Evolutionary conservation across 2,888 invertebrate species (phyloP), one percentile per base, ranked within the genome.

Genomic region (Sceliomorpha sp.): DNA sequence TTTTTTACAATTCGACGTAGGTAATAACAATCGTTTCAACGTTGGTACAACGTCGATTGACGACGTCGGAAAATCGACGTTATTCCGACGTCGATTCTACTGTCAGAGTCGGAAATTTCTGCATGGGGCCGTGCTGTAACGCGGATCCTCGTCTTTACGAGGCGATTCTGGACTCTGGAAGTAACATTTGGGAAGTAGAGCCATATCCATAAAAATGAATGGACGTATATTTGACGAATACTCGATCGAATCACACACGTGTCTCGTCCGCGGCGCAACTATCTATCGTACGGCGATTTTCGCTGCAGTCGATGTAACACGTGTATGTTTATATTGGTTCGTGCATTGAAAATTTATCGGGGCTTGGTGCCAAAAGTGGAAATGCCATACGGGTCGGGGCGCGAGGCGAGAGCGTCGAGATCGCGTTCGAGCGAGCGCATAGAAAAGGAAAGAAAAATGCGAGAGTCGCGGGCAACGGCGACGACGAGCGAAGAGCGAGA

Each of bases 331-430:
- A 62, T 60, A 44, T 56, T 36, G 59, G 66, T 64, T 50, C 56
- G 58, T 60, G 67, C 70, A 63, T 72, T 42, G 56, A 47, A 64
- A 74, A 76, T 79, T 77, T 76, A 78, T 75, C 60, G 71, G 58
- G 70, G 70, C 75, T 62, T 64, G 56, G 53, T 74, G 74, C 75
- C 76, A 75, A 74, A 67, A 67, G 40, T 37, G 63, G 63, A 56
- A 62, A 60, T 39, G 58, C 56, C 39, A 37, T 51, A 56, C 59
- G 71, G 62, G 70, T 71, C 50, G 48, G 53, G 37, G 47, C 14
- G 42, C 15, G 36, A n/a, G 15, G 20, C 13, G 27, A 42, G 13
- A 42, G 13, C 27, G 27, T 26, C 14, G 27, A 42, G 14, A 31
- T 45, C 44, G 44, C 12, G 10, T 45, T 45, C 44, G 31, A 15